A percentile compares a stretch with the other conserved stretches of the same genome.
These are phyloP conservation scores for Platerodrilus igneus DNA, from an alignment of 2,888 invertebrate species.

Conservation along the genomic window DNA sequence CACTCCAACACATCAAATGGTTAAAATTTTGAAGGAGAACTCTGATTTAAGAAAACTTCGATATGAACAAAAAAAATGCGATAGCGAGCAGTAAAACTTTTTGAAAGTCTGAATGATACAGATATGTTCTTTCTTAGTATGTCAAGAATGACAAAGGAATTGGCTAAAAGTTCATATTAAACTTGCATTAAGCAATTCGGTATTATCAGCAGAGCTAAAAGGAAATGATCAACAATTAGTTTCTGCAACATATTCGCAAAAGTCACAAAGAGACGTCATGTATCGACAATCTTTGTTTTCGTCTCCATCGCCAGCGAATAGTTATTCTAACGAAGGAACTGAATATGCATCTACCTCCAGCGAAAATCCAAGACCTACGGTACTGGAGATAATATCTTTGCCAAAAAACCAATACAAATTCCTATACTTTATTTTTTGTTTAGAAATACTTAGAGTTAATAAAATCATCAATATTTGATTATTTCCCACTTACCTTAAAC, in stretches of 20 bases:
- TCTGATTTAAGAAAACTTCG: too few relatives aligned
- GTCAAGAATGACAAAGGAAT: slow-evolving; percentile 5
- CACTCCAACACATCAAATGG: too few relatives aligned
- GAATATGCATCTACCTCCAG: slow-evolving; percentile 1
- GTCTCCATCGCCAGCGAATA: neutral
- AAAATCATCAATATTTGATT: too few relatives aligned
- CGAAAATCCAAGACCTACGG: neutral
- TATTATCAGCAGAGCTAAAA: slow-evolving; percentile 1
- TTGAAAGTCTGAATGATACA: slow-evolving; percentile 3
- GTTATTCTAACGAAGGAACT: slow-evolving; percentile 2
- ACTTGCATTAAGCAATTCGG: neutral
- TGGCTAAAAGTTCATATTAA: slow-evolving; percentile 3
- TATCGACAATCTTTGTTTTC: too few relatives aligned
- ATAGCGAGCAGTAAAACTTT: too few relatives aligned
- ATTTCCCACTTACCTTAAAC: slow-evolving; percentile 11
- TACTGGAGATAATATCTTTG: slow-evolving; percentile 2
- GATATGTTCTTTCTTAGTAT: slow-evolving; percentile 4
- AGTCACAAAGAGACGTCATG: too few relatives aligned
- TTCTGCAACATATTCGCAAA: too few relatives aligned
- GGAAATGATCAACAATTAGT: neutral
- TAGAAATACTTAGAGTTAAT: neutral
- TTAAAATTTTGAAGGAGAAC: too few relatives aligned
- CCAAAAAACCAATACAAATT: neutral
- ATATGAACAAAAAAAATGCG: too few relatives aligned
- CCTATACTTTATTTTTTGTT: neutral